Conservation (phyloP, 2,888 invertebrate genomes). For the Deroplatys truncata region DNA sequence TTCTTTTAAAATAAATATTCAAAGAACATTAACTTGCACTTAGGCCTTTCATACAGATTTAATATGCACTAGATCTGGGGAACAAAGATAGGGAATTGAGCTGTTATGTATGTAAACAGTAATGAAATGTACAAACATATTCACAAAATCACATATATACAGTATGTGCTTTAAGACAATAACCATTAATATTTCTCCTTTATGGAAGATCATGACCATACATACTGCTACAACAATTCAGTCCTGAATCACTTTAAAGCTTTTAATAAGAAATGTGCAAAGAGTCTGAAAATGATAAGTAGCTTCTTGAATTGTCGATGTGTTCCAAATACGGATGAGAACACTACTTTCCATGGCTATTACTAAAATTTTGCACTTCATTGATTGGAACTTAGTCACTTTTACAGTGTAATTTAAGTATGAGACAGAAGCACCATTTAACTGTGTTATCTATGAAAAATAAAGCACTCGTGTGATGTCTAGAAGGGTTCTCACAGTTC, state of each 20-base stretch:
- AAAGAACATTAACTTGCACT: not conserved
- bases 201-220: not conserved
- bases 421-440: not conserved
- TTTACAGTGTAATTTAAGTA: not conserved
- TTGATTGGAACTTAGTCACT: not conserved
- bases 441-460: not conserved
- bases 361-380: not conserved
- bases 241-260: not conserved
- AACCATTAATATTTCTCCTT: not conserved
- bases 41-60: not conserved
- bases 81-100: not conserved
- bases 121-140: not conserved
- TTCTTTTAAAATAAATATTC: not conserved
- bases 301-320: not conserved
- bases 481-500: not conserved
- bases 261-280: not conserved
- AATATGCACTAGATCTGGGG: not conserved
- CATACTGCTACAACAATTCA: not conserved
- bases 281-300: not conserved
- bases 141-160: not conserved
- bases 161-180: not conserved
- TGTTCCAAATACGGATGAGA: too few relatives aligned
- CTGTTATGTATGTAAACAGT: not conserved
- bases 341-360: not conserved
- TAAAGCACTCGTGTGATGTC: not conserved